Base-by-base conservation (phyloP, 2,113 vertebrate genomes). In the Clarias gariepinus region DNA sequence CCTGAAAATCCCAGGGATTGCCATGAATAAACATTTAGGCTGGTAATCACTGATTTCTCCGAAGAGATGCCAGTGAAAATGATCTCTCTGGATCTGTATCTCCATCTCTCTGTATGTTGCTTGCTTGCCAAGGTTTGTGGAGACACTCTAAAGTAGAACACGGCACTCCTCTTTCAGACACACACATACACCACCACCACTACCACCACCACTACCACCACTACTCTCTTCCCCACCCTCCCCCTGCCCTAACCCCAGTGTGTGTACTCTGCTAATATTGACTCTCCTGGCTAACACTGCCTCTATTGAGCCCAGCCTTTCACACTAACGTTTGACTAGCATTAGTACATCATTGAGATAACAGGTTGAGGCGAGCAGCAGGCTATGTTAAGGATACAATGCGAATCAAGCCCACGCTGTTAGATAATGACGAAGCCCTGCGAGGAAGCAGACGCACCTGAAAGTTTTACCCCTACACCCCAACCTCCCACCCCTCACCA, bases 201-300 rank as follows among this genome's bases (percentile, higher is more conserved):
- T 47, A 77, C 74, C 25, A 41, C 61, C 66, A 81, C 19, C 69
- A 66, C 53, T 11, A 71, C 68, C n/a, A 63, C 23, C 28, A 71
- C 30, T 55, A 82, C 25, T 73, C 82, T 81, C 71, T 89, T 77
- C 91, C 92, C 93, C 94, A 95, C 94, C 92, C 93, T 95, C 94
- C 95, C 94, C 96, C 94, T 93, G 92, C 90, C 94, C 94, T 94
- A 94, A 93, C 91, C 95, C 93, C 89, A 94, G 93, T 76, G 3
- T 97, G 96, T 97, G 96, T 98, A 96, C 96, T 97, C 93, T 93
- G 96, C 95, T 94, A 98, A 98, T 97, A 98, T 98, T 98, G 96
- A 97, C 97, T 96, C 91, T 94, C 92, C 95, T 93, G 95, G 95
- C 96, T 94, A 94, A 95, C 96, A 95, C 94, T 92, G 96, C 96